phyloP scores from a whole-genome alignment of 2,888 invertebrate genomes.

The Acanthacorydalis orientalis region DNA sequence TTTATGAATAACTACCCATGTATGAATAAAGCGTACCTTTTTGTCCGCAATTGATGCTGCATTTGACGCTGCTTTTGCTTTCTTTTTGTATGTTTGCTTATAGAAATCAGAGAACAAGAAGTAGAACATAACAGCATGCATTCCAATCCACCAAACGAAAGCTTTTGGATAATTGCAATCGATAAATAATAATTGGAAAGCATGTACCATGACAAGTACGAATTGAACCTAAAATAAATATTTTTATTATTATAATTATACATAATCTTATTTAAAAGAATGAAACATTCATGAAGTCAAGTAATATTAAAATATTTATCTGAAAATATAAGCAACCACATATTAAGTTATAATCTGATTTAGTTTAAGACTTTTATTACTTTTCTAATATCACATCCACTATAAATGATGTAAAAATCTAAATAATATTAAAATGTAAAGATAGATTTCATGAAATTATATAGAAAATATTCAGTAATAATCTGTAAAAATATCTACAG shows the following conservation, averaged over 20 bases:
- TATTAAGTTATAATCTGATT: too few species aligned
- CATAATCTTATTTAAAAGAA: too few species aligned
- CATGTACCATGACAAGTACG: slow-evolving; percentile 71
- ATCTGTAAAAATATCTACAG: too few species aligned
- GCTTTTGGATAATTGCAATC: slow-evolving; percentile 82
- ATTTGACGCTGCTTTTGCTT: slow-evolving; percentile 10
- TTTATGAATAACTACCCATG: slow-evolving; percentile 7
- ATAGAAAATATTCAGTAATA: too few species aligned
- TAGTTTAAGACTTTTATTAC: too few species aligned
- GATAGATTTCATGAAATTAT: too few species aligned
- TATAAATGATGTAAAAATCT: too few species aligned
- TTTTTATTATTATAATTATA: background rate
- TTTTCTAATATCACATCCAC: too few species aligned
- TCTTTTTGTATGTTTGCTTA: slow-evolving; percentile 52
- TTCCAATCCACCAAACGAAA: slow-evolving; percentile 81
- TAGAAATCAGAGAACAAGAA: slow-evolving; percentile 88
- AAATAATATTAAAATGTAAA: too few species aligned
- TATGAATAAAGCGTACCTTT: slow-evolving; percentile 7
- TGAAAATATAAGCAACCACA: too few species aligned
- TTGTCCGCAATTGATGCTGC: slow-evolving; percentile 10
- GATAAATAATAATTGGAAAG: slow-evolving; percentile 74
- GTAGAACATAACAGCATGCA: slow-evolving; percentile 85
- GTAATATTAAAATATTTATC: too few species aligned
- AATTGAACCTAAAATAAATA: slow-evolving; percentile 56
- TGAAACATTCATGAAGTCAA: too few species aligned